Base-by-base conservation (phyloP, 2,797 vertebrate species). In the Poecilia picta region DNA sequence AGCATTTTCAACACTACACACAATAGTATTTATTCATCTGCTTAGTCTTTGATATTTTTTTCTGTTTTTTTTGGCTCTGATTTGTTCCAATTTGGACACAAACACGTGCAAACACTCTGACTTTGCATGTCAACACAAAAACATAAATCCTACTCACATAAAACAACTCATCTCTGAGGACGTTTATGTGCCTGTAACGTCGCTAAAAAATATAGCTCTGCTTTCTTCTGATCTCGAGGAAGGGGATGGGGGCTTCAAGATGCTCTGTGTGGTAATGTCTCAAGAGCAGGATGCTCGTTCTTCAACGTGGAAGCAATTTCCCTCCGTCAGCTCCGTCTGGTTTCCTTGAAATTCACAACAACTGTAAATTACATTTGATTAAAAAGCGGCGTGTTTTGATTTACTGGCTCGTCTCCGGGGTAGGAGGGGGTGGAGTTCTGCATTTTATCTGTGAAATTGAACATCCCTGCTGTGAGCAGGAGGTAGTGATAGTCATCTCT, bases 301-400 rank as follows among this genome's bases (percentile, higher is more conserved):
- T 8, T 72, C 81, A 90, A 89, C 84, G 51, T 95, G 93, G 90
- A 89, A 92, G 83, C 87, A 89, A 94, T 94, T 93, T 90, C 80
- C 87, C 87, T 18, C 79, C 85, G 89, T 92, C 92, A 88, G 78
- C 82, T 91, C 83, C 82, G 81, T 74, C 74, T 57, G 68, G 78
- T 91, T 89, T 88, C 82, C 70, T 84, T 74, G 85, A 88, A 51
- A 68, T 72, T 91, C 80, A 33, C 73, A 86, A 83, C 80, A 49
- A 87, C 55, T 87, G 82, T 90, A 85, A 93, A 92, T 94, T 89
- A 88, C 76, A 92, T 88, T 79, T 84, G 85, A 94, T 91, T 89
- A 91, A 87, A 93, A 92, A 86, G 84, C 85, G 72, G 78, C 86
- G 81, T 88, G 81, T 80, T 80, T 84, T 85, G 77, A 76, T 76